phyloP scores from a whole-genome alignment of 2,797 vertebrate species.

The Lateolabrax maculatus region DNA sequence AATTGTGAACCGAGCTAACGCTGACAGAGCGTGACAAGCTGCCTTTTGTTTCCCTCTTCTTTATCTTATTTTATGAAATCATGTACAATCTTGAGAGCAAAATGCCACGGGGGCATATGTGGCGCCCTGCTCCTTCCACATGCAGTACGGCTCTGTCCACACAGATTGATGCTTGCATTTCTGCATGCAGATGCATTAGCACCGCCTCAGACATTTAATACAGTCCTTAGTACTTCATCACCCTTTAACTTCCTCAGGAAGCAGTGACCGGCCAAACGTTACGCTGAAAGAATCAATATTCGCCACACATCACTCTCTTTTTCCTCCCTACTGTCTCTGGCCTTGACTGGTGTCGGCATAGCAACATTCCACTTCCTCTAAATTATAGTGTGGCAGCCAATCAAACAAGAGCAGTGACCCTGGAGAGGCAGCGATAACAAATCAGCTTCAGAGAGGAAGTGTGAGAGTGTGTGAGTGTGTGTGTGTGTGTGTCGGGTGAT shows the following conservation, averaged over 20 bases:
- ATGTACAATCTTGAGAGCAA: not conserved
- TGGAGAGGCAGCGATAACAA: conserved; percentile 75
- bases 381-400: conserved; percentile 71
- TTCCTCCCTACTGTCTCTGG: conserved; percentile 41
- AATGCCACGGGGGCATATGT: not conserved
- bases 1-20: not conserved
- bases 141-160: not conserved
- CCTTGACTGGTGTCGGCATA: conserved; percentile 72
- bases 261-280: conserved; percentile 34
- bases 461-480: conserved; percentile 30
- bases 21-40: not conserved
- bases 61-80: not conserved
- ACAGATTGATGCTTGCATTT: not conserved
- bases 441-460: conserved; percentile 61
- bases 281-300: conserved; percentile 51
- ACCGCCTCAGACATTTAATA: not conserved
- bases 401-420: conserved; percentile 74
- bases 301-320: conserved; percentile 58
- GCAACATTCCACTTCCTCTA: conserved; percentile 76
- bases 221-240: conserved; percentile 29
- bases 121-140: not conserved
- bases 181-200: conserved; percentile 1
- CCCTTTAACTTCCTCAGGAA: conserved; percentile 33
- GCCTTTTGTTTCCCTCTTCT: not conserved
- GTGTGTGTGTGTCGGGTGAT: conserved; percentile 12